Evolutionary conservation across 2,113 vertebrate species (phyloP), one percentile per base, ranked within the genome.

Genomic region (Tamias sibiricus): DNA sequence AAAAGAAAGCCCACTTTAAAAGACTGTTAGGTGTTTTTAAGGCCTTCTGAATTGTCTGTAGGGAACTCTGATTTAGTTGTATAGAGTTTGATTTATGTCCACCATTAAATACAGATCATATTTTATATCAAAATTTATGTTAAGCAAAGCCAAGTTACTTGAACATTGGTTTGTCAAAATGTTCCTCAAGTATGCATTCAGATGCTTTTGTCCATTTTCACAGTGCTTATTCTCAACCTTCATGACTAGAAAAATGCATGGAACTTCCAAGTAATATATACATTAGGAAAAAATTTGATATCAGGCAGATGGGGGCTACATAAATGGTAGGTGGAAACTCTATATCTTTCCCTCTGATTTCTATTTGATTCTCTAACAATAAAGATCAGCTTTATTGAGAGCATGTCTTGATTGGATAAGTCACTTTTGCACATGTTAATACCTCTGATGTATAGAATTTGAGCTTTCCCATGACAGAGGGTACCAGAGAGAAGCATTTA

Each of bases 321-420:
- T 98, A 98, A 96, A 99, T 98, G 62, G 97, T 99, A 86, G 98
- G 92, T 24, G 99, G 99, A 37, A 99, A 98, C 10, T 98, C 98
- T 49, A 99, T 99, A 99, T 99, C 99, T 98, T 99, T 99, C 7
- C 98, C 99, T 87, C 99, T 98, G 97, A 99, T 92, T 99, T 99
- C 99, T 99, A 99, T 92, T 99, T 99, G 66, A 99, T 99, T 95
- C 99, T 99, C 99, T 99, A 99, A 95, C 99, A 99, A 87, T 99
- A 99, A 84, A 99, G 86, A 99, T 99, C 82, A 99, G 98, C 97
- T 99, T 99, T 0, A 99, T 99, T 9, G 99, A 98, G 47, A 99
- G 99, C 99, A 99, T 64, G 99, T 97, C 19, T 20, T 17, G 19
- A 57, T 57, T 57, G 54, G 59, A 8, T 62, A 62, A 62, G 59